A percentile compares a stretch with the other conserved stretches of the same genome.
Conservation (phyloP, 2,888 invertebrate species). For the Gisinianus flammeolus region DNA sequence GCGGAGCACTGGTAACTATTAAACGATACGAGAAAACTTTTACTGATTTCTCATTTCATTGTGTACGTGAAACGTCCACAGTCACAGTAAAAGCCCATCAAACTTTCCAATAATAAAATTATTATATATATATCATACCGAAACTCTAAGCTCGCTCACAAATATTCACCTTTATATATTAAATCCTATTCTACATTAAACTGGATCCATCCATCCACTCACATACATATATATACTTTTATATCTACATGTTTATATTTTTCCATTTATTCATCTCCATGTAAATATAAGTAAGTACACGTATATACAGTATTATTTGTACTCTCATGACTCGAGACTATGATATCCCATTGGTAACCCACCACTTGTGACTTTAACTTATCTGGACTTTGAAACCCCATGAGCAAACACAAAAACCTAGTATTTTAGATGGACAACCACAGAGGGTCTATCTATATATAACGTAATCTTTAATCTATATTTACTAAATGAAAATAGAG, state of each 20-base stretch:
- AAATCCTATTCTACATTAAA: not conserved
- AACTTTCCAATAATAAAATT: too few relatives aligned
- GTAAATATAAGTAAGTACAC: not conserved
- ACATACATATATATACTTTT: not conserved
- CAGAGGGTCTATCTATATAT: not conserved
- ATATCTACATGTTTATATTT: not conserved
- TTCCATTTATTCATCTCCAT: too few relatives aligned
- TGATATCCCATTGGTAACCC: too few relatives aligned
- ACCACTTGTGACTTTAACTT: not conserved
- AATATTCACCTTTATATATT: conserved; percentile 22
- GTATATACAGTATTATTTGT: not conserved
- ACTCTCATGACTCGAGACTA: not conserved
- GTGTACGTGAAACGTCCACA: too few relatives aligned
- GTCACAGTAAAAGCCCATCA: not conserved
- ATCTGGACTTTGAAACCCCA: conserved; percentile 27
- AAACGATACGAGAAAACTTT: conserved; percentile 19
- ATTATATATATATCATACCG: not conserved
- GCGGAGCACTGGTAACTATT: conserved; percentile 31
- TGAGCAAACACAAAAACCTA: conserved; percentile 5
- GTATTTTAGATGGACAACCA: too few relatives aligned
- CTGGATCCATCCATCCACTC: not conserved
- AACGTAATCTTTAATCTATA: not conserved
- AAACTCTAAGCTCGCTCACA: conserved; percentile 2
- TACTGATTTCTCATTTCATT: conserved; percentile 17
- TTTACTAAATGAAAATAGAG: too few relatives aligned